Percentiles rank a stretch among this genome's conserved stretches.
phyloP scores from a whole-genome alignment of 2,888 invertebrate genomes.

The Drosophila mimetica region DNA sequence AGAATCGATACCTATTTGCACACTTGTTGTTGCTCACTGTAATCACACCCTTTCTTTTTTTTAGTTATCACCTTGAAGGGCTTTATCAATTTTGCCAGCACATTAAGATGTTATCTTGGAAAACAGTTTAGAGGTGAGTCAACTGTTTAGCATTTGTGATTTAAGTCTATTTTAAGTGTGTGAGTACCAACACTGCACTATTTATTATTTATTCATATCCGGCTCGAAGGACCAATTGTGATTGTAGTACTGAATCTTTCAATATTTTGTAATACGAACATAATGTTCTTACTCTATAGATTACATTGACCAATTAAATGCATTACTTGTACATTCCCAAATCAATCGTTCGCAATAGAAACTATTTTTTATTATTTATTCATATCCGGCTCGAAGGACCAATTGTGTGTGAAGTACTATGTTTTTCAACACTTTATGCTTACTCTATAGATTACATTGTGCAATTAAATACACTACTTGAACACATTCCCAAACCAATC shows the following conservation, averaged over 20 bases:
- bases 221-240: neutral
- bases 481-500: neutral
- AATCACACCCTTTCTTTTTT: conserved; percentile 21
- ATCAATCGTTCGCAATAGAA: too few relatives aligned
- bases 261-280: too few relatives aligned
- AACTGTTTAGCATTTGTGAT: conserved; percentile 5
- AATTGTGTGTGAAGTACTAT: too few relatives aligned
- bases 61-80: conserved; percentile 32
- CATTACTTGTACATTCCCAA: too few relatives aligned
- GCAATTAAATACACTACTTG: neutral
- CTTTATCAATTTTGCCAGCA: conserved; percentile 25
- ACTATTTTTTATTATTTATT: neutral
- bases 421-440: neutral
- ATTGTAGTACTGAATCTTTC: too few relatives aligned
- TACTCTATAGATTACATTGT: neutral
- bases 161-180: neutral
- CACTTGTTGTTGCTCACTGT: conserved; percentile 32
- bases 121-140: conserved; percentile 20
- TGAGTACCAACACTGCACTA: too few relatives aligned
- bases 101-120: conserved; percentile 21
- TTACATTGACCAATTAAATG: too few relatives aligned
- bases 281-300: too few relatives aligned
- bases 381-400: too few relatives aligned
- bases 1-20: conserved; percentile 46
- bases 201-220: neutral